phyloP scores from a whole-genome alignment of 2,888 invertebrate species.

The Octonoba sinensis region DNA sequence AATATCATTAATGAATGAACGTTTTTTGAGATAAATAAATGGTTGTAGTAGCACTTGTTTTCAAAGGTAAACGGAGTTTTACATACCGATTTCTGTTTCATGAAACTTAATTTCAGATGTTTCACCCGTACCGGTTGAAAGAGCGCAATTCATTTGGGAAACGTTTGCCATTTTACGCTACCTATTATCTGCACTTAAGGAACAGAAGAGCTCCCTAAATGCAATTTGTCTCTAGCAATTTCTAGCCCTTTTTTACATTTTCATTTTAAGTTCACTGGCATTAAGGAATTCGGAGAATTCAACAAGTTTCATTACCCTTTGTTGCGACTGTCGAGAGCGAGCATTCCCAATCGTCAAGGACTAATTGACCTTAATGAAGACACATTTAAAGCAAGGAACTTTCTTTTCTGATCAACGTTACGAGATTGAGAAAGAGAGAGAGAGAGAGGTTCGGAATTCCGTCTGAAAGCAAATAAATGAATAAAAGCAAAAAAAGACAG shows the following conservation, averaged over 20 bases:
- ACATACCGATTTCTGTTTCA: too few relatives aligned
- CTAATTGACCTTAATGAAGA: constrained; percentile 48
- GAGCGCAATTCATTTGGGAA: too few relatives aligned
- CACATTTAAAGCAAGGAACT: background rate
- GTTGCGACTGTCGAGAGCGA: too few relatives aligned
- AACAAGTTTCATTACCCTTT: background rate
- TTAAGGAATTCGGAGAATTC: constrained; percentile 2
- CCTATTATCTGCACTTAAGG: constrained; percentile 36
- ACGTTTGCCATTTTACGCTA: background rate
- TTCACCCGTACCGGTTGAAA: too few relatives aligned
- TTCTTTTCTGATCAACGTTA: constrained; percentile 12
- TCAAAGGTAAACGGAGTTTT: too few relatives aligned
- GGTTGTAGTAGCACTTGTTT: too few relatives aligned
- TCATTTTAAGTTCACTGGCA: constrained; percentile 11
- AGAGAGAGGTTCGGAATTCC: background rate
- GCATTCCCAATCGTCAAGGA: background rate
- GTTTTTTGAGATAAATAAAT: too few relatives aligned
- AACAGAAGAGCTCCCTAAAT: background rate
- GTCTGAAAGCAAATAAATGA: background rate
- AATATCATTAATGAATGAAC: too few relatives aligned
- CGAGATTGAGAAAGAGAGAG: background rate
- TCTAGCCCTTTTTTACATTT: background rate
- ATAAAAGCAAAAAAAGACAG: constrained; percentile 1
- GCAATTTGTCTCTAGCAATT: too few relatives aligned
- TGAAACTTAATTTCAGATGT: too few relatives aligned